Conservation (phyloP, 2,113 vertebrate genomes). For the Lagopus muta region DNA sequence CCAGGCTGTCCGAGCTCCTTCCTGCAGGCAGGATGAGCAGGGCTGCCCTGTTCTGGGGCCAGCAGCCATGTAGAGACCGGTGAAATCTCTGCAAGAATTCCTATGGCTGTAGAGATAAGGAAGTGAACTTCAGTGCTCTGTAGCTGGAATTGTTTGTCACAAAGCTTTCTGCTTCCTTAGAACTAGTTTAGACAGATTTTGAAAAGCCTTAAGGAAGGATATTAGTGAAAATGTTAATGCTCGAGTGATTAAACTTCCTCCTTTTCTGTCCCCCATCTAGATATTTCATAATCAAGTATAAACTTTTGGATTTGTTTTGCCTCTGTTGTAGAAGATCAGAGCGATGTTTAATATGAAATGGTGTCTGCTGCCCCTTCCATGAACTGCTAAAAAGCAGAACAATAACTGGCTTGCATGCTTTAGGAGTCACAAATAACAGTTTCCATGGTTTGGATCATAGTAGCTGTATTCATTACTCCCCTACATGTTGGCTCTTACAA, state of each 20-base stretch:
- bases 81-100: neutral
- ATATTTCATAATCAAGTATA: neutral
- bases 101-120: neutral
- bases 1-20: neutral
- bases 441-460: constrained; percentile 2
- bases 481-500: neutral
- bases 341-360: neutral
- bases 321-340: neutral
- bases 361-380: constrained; percentile 22
- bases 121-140: neutral
- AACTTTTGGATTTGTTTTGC: neutral
- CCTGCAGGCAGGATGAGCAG: neutral
- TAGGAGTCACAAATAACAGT: neutral
- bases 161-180: neutral
- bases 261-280: neutral
- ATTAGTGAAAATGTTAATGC: neutral
- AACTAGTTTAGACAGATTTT: neutral
- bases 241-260: neutral
- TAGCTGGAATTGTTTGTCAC: neutral
- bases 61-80: neutral
- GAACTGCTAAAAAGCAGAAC: constrained; percentile 35
- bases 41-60: neutral
- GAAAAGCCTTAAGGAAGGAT: neutral
- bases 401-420: constrained; percentile 14
- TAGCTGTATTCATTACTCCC: constrained; percentile 30